phyloP scores from a whole-genome alignment of 1,140 invertebrate species.

The Ptiloglossa arizonensis region DNA sequence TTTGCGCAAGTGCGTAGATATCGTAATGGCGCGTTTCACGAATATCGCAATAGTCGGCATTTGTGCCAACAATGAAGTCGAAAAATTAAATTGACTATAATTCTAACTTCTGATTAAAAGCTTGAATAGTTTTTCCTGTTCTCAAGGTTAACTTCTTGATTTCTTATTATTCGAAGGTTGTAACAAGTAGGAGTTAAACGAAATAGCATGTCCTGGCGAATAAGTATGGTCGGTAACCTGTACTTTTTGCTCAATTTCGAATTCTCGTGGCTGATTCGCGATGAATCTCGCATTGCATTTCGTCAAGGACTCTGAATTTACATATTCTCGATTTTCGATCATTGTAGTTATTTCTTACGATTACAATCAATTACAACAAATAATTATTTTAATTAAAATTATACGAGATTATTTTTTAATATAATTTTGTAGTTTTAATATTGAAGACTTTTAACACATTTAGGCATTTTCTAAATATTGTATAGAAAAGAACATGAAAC shows the following conservation, averaged over 20 bases:
- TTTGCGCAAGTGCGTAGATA: constrained; percentile 68
- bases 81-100: neutral
- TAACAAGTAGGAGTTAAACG: neutral
- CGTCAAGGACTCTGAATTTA: neutral
- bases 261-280: neutral
- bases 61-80: neutral
- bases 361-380: neutral
- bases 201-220: neutral
- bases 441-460: no score
- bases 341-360: neutral
- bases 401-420: no score
- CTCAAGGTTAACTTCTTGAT: neutral
- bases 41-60: constrained; percentile 10
- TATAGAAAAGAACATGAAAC: no score
- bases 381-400: neutral
- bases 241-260: constrained; percentile 7
- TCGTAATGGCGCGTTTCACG: constrained; percentile 45
- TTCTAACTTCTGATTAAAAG: neutral
- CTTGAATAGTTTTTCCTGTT: neutral
- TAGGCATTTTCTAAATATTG: no score
- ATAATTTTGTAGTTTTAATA: no score
- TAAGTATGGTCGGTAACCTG: neutral
- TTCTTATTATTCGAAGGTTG: neutral
- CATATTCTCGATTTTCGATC: neutral
- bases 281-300: neutral